Conservation (phyloP, 2,797 vertebrate species). For the Amniataba percoides region DNA sequence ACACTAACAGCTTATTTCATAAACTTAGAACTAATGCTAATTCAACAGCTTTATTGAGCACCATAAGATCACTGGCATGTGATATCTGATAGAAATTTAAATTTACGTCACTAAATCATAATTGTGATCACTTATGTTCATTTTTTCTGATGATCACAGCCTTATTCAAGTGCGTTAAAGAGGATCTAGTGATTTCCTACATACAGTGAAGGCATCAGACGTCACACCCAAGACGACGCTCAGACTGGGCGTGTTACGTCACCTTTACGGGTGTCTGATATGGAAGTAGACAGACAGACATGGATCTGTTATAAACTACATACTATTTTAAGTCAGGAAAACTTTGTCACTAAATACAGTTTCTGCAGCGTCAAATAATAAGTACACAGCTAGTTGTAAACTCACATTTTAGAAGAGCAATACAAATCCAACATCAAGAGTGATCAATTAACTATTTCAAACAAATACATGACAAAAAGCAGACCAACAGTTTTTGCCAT, state of each 20-base stretch:
- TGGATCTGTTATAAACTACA: not conserved
- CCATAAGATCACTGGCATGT: no score
- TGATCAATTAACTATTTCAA: not conserved
- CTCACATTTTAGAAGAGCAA: not conserved
- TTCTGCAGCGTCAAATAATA: not conserved
- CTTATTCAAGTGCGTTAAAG: rapidly evolving
- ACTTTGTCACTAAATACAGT: not conserved
- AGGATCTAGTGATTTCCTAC: not conserved
- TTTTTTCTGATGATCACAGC: not conserved
- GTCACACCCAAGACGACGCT: conserved; percentile 40
- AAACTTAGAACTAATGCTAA: not conserved
- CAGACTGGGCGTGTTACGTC: not conserved
- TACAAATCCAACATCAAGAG: not conserved
- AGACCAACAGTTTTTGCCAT: not conserved
- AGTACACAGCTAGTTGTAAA: not conserved
- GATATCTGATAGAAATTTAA: no score
- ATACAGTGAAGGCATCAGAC: conserved; percentile 25
- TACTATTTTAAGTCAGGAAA: not conserved
- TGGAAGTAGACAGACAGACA: not conserved
- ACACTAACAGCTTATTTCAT: not conserved
- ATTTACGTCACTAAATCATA: no score
- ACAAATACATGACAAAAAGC: not conserved
- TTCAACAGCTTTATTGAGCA: no score
- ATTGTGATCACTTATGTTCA: no score
- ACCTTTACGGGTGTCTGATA: not conserved